Base-by-base conservation (phyloP, 2,797 vertebrate genomes). In the Valencia hispanica region DNA sequence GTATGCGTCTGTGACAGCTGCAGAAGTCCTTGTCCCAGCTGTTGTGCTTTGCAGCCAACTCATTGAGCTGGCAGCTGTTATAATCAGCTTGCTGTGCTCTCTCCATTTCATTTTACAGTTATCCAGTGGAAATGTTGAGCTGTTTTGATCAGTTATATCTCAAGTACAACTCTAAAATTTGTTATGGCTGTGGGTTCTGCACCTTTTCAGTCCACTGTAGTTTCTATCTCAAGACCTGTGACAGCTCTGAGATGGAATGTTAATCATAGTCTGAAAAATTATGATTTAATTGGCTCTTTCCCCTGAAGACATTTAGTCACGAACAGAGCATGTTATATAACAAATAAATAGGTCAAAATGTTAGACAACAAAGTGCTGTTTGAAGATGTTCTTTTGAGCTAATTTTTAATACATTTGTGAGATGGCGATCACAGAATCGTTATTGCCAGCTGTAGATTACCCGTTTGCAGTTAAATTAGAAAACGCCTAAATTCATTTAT, bases 21-120 rank as follows among this genome's bases (percentile, higher is more conserved):
- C 79, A 79, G 68, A 79, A 70, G 72, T 81, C 84, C 73, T 72
- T 68, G 72, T 83, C 87, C 88, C 92, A 93, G 91, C 92, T 93
- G 90, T 86, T 91, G 79, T 83, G 68, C 68, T 86, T 83, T 81
- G 78, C 84, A 90, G 91, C 89, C 90, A 93, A 85, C 12, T 86
- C 80, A 82, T 12, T 75, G 79, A 81, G 87, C 79, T 86, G 83
- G 81, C 89, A 90, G 88, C 88, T 92, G 89, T 80, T 90, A 81
- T 69, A 82, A 84, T 91, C 74, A 90, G 84, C 78, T 85, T 87
- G 82, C 73, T 47, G 79, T 68, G 69, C 70, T 27, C 53, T 78
- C 63, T 89, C 43, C 39, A 73, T 87, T 86, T 82, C 77, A 75
- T 82, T 70, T 73, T 47, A 57, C 57, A 80, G 79, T 79, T 84